Evolutionary conservation across 2,888 invertebrate species (phyloP).

Genomic region (Temnothorax rugatulus): DNA sequence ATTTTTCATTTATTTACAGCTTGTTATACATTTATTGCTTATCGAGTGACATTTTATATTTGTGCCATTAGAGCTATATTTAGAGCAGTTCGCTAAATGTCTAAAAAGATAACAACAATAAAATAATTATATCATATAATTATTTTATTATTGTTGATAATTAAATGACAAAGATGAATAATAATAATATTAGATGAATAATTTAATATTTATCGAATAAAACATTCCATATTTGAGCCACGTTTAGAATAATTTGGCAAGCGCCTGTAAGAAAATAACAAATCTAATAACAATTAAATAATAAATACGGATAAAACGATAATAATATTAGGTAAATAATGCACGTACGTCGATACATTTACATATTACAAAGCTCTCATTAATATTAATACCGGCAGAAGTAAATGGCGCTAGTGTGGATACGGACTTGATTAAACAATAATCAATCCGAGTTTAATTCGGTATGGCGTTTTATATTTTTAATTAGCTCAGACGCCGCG

Average conservation of each 20-base stretch:
- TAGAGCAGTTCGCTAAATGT: neutral
- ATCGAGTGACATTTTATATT: neutral
- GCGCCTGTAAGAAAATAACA: neutral
- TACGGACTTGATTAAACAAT: constrained; percentile 9
- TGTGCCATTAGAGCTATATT: neutral
- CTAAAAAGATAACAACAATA: neutral
- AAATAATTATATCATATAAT: neutral
- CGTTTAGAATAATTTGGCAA: neutral
- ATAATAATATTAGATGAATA: neutral
- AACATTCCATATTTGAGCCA: neutral
- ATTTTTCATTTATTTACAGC: neutral
- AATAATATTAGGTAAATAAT: neutral
- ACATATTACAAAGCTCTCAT: constrained; percentile 20
- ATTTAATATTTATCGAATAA: constrained; percentile 1
- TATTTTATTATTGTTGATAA: neutral
- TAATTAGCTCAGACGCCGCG: neutral
- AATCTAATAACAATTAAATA: neutral
- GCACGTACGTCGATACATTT: neutral
- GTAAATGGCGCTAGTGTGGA: constrained; percentile 1
- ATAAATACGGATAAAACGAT: neutral
- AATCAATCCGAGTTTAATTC: constrained; percentile 6
- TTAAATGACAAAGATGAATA: neutral
- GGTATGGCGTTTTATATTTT: constrained; percentile 16
- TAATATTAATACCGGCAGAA: constrained; percentile 17
- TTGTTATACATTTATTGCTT: neutral